These are phyloP conservation scores for Synergus umbraculus DNA, from an alignment of 2,888 invertebrate genomes.

Conservation along the genomic window DNA sequence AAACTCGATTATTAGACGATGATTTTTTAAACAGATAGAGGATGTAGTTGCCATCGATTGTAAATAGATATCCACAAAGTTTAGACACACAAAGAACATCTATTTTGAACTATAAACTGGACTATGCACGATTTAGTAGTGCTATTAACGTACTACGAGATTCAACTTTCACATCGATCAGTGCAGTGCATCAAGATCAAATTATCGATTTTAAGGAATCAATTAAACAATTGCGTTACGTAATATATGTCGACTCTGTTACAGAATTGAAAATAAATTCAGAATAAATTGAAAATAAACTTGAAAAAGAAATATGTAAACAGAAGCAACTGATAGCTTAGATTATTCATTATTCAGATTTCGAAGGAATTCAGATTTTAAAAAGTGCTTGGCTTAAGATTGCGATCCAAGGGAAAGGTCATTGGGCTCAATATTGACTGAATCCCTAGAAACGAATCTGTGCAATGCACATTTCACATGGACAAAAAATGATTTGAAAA, in stretches of 20 bases:
- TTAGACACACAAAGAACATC: constrained; percentile 34
- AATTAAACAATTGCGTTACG: too few species aligned
- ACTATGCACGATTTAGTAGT: constrained; percentile 3
- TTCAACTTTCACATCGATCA: constrained; percentile 7
- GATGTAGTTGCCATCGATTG: constrained; percentile 17
- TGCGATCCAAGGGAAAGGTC: constrained; percentile 67
- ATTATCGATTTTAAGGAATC: constrained; percentile 21
- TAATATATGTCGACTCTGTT: too few species aligned
- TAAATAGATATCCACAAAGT: constrained; percentile 11
- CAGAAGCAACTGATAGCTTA: neutral
- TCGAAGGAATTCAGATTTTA: constrained; percentile 39
- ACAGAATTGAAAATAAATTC: constrained; percentile 40
- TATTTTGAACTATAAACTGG: constrained; percentile 1
- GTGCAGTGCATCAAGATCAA: neutral
- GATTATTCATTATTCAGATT: constrained; percentile 24
- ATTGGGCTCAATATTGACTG: constrained; percentile 70
- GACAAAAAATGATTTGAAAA: constrained; percentile 30
- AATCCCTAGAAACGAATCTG: constrained; percentile 65
- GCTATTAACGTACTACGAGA: constrained; percentile 6
- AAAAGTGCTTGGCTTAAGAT: constrained; percentile 5
- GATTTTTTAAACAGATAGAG: constrained; percentile 12
- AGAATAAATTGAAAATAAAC: neutral
- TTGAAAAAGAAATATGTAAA: constrained; percentile 23
- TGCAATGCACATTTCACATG: constrained; percentile 43
- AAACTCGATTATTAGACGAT: constrained; percentile 26